Evolutionary conservation across 2,797 vertebrate species (phyloP).

Genomic region (Pampus argenteus): DNA sequence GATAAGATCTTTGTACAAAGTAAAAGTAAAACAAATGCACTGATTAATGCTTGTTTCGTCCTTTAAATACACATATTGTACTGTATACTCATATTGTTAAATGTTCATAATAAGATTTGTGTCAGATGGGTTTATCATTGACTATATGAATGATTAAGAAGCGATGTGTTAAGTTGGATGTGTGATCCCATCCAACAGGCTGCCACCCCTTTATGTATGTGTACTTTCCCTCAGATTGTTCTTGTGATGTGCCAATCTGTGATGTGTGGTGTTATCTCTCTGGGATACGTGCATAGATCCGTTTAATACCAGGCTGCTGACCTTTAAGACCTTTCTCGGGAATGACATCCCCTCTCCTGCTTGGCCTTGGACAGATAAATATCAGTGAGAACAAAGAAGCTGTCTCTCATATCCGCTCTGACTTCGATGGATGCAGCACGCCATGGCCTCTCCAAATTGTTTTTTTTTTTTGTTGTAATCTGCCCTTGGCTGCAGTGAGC

Average conservation of each 20-base stretch:
- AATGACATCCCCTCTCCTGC: constrained; percentile 33
- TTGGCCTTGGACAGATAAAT: constrained; percentile 55
- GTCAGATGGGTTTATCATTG: constrained; percentile 24
- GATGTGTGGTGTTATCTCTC: constrained; percentile 61
- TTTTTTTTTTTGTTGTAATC: constrained; percentile 54
- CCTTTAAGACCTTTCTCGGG: constrained; percentile 50
- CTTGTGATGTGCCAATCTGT: constrained; percentile 15
- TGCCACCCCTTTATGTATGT: constrained; percentile 7
- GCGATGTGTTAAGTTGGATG: constrained; percentile 29
- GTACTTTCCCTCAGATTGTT: constrained; percentile 49
- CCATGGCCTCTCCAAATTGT: constrained; percentile 45
- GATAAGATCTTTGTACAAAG: not conserved
- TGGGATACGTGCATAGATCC: constrained; percentile 58
- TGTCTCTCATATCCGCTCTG: constrained; percentile 51
- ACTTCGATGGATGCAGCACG: constrained; percentile 25
- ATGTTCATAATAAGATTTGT: constrained; percentile 5
- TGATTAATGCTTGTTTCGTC: not conserved
- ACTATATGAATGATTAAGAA: constrained; percentile 18
- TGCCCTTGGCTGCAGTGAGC: constrained; percentile 54
- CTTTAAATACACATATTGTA: not conserved
- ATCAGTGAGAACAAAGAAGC: constrained; percentile 66
- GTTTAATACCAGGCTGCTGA: constrained; percentile 55
- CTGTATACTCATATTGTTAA: no score
- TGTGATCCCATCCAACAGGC: constrained; percentile 9
- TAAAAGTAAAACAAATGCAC: not conserved